These are phyloP conservation scores for Nothocercus nigrocapillus DNA, from an alignment of 2,113 vertebrate genomes.

Conservation along the genomic window DNA sequence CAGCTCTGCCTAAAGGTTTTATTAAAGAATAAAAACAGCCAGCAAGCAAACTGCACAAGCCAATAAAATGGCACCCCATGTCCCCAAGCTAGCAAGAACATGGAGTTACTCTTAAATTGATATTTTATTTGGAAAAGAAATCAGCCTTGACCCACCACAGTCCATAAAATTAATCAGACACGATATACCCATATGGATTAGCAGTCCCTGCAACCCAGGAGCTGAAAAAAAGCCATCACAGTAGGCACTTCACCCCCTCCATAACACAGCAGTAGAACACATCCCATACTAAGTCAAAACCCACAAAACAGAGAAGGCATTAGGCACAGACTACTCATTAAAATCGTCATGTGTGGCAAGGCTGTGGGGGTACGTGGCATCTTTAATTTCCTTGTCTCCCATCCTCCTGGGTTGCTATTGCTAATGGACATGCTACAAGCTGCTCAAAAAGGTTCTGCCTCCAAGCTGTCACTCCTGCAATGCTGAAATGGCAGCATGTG, in stretches of 20 bases:
- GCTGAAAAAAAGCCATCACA: background rate
- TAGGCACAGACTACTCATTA: background rate
- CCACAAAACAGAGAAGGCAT: background rate
- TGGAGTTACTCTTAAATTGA: background rate
- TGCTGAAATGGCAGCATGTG: background rate
- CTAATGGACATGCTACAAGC: background rate
- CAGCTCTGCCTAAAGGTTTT: slow-evolving; percentile 48
- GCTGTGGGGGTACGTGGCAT: fast-evolving
- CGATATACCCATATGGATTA: background rate
- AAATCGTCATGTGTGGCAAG: background rate
- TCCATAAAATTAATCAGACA: background rate
- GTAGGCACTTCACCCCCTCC: background rate
- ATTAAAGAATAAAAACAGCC: slow-evolving; percentile 8
- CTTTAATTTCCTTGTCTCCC: background rate
- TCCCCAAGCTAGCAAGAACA: background rate
- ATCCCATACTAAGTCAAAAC: background rate
- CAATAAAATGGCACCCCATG: background rate
- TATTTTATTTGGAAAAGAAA: background rate
- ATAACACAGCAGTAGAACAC: background rate
- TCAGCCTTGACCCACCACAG: background rate
- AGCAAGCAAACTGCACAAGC: background rate
- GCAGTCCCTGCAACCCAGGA: background rate
- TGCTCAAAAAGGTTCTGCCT: background rate
- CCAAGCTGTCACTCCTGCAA: fast-evolving
- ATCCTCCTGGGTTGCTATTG: background rate